phyloP scores from a whole-genome alignment of 1,140 invertebrate species.

The Dicyema japonicum region DNA sequence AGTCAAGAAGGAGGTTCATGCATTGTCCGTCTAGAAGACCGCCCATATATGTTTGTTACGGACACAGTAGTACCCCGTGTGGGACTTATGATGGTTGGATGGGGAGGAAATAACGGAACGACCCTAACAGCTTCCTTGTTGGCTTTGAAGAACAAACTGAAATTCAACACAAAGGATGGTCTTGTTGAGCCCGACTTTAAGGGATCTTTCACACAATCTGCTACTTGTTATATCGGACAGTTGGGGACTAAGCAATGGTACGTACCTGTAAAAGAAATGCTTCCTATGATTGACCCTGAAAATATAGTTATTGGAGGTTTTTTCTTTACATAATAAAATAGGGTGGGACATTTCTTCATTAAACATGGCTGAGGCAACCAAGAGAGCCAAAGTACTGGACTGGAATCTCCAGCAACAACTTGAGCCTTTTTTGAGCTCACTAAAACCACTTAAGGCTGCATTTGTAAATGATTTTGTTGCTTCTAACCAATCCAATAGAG shows the following conservation, averaged over 20 bases:
- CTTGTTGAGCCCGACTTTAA: neutral
- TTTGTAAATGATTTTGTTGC: constrained; percentile 1
- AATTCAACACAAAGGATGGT: neutral
- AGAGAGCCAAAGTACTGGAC: constrained; percentile 1
- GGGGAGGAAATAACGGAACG: constrained; percentile 1
- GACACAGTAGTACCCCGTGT: neutral
- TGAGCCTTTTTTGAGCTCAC: neutral
- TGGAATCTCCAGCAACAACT: constrained; percentile 1
- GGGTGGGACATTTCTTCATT: neutral
- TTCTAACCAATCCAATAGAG: neutral
- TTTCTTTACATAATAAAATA: neutral
- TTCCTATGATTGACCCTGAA: neutral
- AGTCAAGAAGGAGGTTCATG: neutral
- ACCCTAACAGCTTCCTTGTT: neutral
- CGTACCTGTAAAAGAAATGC: neutral
- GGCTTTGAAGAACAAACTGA: neutral
- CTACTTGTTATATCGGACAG: neutral
- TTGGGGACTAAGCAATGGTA: constrained; percentile 1
- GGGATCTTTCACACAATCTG: neutral
- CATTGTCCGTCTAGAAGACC: neutral
- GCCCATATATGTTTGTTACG: neutral
- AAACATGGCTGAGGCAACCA: neutral
- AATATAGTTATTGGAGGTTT: neutral
- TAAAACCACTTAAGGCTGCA: neutral
- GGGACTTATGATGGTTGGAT: constrained; percentile 1